Base-by-base conservation (phyloP, 1,140 invertebrate species). In the Musca domestica region DNA sequence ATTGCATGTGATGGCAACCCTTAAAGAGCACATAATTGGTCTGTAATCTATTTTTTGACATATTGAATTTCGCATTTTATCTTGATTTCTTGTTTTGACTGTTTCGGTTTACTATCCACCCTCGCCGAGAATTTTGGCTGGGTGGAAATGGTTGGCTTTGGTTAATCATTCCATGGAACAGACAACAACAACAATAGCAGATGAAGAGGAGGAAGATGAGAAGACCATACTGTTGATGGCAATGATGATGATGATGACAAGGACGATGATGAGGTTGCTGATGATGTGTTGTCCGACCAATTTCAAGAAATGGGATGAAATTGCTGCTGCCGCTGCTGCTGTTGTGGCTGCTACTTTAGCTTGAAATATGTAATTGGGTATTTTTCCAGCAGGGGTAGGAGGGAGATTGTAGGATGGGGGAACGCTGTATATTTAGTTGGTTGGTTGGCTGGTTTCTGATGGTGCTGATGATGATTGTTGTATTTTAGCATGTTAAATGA, bases 21-120 rank as follows among this genome's bases (percentile, higher is more conserved):
- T 76, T 79, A 79, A 77, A 78, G 75, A 80, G 78, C 76, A 76
- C 75, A 77, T 81, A 81, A 81, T 81, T 81, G 79, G 78, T 81
- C 78, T 81, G 73, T 81, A 81, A 81, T 81, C 79, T 81, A 79
- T 80, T 81, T 41, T 81, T 81, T 81, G 79, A 81, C 79, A 81
- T 78, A 81, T 81, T 81, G 79, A 81, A 81, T 81, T 81, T 81
- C 77, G 76, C 78, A 77, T 79, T 65, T 81, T 81, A 80, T 80
- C 77, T 77, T 80, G 77, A 80, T 80, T 80, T 68, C 22, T 78
- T 78, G 76, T 77, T 77, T 77, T 77, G 76, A 77, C 76, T 77
- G 76, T 78, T 74, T 77, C 71, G 76, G 76, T 77, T 76, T 61
- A 61, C 56, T 27, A 27, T n/a, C 63, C 34, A 41, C 34, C 34